phyloP scores from a whole-genome alignment of 2,113 vertebrate genomes.

The Pluvianellus socialis region DNA sequence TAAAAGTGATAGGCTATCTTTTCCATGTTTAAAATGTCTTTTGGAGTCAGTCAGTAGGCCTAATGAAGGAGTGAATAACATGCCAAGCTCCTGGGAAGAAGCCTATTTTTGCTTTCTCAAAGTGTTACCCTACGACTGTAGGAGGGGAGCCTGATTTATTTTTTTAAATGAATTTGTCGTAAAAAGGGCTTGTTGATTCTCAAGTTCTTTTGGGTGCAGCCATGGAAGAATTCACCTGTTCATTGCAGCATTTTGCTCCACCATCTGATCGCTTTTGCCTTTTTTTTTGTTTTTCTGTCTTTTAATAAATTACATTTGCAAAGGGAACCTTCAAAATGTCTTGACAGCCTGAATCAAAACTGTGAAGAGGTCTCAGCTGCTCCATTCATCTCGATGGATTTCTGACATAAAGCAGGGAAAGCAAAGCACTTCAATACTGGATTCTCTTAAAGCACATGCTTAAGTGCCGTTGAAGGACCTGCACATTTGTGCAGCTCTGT shows the following conservation, averaged over 20 bases:
- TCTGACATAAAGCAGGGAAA: neutral
- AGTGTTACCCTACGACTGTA: neutral
- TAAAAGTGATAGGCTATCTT: neutral
- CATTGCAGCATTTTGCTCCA: neutral
- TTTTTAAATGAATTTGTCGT: neutral
- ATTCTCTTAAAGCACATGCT: neutral
- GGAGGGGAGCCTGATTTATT: neutral
- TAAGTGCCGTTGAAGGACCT: neutral
- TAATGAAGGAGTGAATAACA: neutral
- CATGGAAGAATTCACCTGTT: neutral
- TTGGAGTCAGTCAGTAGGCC: neutral
- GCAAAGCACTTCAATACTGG: neutral
- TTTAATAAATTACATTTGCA: neutral
- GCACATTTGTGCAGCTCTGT: neutral
- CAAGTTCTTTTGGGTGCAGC: neutral
- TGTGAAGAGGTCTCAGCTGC: constrained; percentile 58
- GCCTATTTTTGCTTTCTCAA: neutral
- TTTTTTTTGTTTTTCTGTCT: neutral
- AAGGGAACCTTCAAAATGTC: neutral
- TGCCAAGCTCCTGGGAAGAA: neutral
- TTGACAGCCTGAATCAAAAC: constrained; percentile 24
- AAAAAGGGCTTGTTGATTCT: neutral
- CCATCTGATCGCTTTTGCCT: neutral
- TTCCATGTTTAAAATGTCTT: neutral
- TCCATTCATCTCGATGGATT: constrained; percentile 17